Base-by-base conservation (phyloP, 2,797 vertebrate genomes). In the Bovichtus variegatus region DNA sequence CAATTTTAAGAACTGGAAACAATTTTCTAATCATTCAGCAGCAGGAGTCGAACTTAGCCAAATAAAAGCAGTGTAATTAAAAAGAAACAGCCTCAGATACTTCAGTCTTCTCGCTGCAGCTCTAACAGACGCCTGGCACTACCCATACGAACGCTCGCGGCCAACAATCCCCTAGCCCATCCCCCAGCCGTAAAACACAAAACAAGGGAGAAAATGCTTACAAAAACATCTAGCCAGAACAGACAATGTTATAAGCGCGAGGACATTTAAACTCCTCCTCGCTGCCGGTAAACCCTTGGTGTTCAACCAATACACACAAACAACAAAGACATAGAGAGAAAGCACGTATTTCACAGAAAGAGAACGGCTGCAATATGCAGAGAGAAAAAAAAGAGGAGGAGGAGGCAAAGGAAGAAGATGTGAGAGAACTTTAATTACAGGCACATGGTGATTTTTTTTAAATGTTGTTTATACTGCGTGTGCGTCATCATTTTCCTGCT, bases 21-120 rank as follows among this genome's bases (percentile, higher is more conserved):
- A 95, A 96, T 97, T 96, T 97, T 95, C 92, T 94, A 96, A 96
- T 97, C 96, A 95, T 93, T 93, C 93, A 93, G 93, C 92, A 96
- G 93, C 93, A 96, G 95, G 92, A 93, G 91, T 93, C 85, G 83
- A 95, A 94, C 94, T 92, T 92, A 69, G 93, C 92, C 94, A 96
- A 96, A 96, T 89, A 95, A 95, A 95, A 93, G 92, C 81, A 91
- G 93, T 83, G 78, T 93, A 96, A 97, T 97, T 96, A 96, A 96
- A 95, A 91, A 80, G 61, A 90, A 91, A 90, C 68, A 11, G 55
- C 61, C 54, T 89, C 50, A 83, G 70, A 92, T 88, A 82, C 79
- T 81, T 79, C 64, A 63, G 71, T 81, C 79, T 61, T 86, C 70
- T 82, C 16, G 11, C 73, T 78, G 71, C 49, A 71, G 82, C 87